Conservation (phyloP, 2,888 invertebrate species). For the Sicus ferrugineus region DNA sequence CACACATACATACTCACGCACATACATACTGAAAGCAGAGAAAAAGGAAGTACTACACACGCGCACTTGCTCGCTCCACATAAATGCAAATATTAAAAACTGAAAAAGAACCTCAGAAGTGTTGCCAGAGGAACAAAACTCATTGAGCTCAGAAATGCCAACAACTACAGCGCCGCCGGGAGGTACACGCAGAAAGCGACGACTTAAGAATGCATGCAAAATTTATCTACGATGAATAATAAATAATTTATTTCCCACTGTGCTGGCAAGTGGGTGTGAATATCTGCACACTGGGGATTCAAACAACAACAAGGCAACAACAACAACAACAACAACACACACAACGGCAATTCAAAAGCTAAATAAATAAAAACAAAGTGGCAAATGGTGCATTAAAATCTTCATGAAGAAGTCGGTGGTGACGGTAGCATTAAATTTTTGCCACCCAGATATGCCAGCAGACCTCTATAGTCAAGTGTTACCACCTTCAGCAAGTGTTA, state of each 20-base stretch:
- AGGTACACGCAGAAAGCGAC: background rate
- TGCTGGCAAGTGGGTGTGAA: background rate
- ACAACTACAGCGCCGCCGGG: background rate
- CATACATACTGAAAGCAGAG: no score
- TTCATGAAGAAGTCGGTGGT: background rate
- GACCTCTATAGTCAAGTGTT: no score
- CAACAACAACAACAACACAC: background rate
- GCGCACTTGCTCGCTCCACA: background rate
- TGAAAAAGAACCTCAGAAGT: background rate
- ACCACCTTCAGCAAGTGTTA: no score
- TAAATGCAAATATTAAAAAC: background rate
- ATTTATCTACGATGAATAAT: slow-evolving; percentile 4
- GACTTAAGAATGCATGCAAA: background rate
- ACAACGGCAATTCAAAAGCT: background rate
- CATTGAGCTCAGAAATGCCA: background rate
- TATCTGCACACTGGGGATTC: background rate
- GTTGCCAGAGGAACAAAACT: background rate
- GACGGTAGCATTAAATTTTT: no score
- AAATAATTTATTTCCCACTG: background rate
- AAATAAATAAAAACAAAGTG: background rate
- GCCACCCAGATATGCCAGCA: no score
- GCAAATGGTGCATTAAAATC: background rate
- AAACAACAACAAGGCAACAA: background rate
- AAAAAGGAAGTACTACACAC: no score
- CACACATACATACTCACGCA: background rate